Base-by-base conservation (phyloP, 2,888 invertebrate species). In the Sesamia inferens region DNA sequence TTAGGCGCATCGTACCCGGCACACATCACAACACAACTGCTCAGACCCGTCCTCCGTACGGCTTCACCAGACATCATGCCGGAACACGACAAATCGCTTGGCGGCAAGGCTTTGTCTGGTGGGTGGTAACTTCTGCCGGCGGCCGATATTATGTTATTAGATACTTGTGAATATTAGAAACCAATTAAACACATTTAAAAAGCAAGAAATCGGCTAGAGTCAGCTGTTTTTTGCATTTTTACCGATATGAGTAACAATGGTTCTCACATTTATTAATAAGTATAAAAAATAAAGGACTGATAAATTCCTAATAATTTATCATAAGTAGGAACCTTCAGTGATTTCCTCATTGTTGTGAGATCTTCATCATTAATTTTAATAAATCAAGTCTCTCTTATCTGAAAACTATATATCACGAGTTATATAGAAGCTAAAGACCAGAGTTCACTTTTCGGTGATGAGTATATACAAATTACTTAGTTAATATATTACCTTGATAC, bases 381-480 rank as follows among this genome's bases (percentile, higher is more conserved):
- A 65, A 42, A 13, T 44, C 5, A 22, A 31, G n/a, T 24, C 5
- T 71, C 10, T 51, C 13, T n/a, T 22, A 10, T 7, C n/a, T 4
- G 4, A n/a, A 57, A 31, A 22, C 5, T 44, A 67, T 44, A 31
- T 24, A 8, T 74, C 24, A 74, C n/a, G 13, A 14, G 2, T 59
- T 44, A 19, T 19, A 22, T 39, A 47, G n/a, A 47, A 65, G 66
- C 67, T 73, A 81, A 84, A 74, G 84, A 75, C 81, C 86, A 74
- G 79, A 71, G 61, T 68, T 39, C 48, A 63, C 22, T 11, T 2
- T n/a, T 24, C 5, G n/a, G 61, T 67, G 57, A 51, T 67, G 44
- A 65, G 8, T 78, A 84, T 84, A 42, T 86, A 84, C 86, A 84
- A 8, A 63, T 58, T 73, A 61, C 24, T 57, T 65, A 51, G 55